Evolutionary conservation across 1,140 invertebrate species (phyloP).

Genomic region (Pemphigus obesinymphae): DNA sequence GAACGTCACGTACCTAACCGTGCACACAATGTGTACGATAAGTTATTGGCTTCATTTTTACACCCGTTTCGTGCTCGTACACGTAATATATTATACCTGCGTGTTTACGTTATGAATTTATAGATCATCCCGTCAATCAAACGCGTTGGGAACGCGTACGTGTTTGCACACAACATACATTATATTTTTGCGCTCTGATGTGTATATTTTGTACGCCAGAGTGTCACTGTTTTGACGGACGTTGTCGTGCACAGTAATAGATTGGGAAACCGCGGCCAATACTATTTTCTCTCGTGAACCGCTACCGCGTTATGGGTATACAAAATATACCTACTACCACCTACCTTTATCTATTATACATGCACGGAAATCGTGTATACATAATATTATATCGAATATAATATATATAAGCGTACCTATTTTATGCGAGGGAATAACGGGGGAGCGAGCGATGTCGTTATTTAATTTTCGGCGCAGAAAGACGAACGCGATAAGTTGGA

Average conservation of each 20-base stretch:
- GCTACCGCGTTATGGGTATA: too few species aligned
- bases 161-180: neutral
- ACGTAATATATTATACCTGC: too few species aligned
- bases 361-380: too few species aligned
- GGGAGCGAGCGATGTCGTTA: neutral
- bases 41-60: neutral
- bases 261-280: neutral
- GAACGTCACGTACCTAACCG: neutral
- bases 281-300: too few species aligned
- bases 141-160: neutral
- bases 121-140: neutral
- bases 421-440: neutral
- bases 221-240: neutral
- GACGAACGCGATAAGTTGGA: conserved; percentile 22
- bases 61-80: too few species aligned
- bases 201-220: too few species aligned
- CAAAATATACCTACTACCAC: too few species aligned
- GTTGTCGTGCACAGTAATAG: neutral
- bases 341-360: too few species aligned
- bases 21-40: neutral
- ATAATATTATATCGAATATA: too few species aligned
- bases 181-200: too few species aligned
- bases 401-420: too few species aligned
- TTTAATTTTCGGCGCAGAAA: conserved; percentile 24
- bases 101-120: neutral